A percentile compares a stretch with the other conserved stretches of the same genome.
These are phyloP conservation scores for Dendrolimus kikuchii DNA, from an alignment of 1,140 invertebrate genomes.

Conservation along the genomic window DNA sequence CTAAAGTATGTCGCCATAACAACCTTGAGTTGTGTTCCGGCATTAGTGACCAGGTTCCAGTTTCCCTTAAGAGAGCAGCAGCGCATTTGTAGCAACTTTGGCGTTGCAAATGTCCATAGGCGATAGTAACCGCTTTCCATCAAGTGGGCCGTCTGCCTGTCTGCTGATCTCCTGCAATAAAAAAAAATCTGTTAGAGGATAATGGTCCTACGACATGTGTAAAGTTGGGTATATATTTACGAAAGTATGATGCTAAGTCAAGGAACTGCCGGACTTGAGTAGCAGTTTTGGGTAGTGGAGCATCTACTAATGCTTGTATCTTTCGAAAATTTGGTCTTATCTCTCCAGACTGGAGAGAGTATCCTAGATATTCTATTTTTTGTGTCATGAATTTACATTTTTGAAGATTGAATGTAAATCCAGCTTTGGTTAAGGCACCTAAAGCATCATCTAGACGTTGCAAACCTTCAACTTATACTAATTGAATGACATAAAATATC, in stretches of 20 bases:
- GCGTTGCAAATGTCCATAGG: no score
- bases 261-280: constrained; percentile 30
- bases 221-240: constrained; percentile 34
- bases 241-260: constrained; percentile 34
- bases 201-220: constrained; percentile 22
- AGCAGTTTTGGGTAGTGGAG: constrained; percentile 24
- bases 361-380: constrained; percentile 20
- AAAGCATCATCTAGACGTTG: constrained; percentile 15
- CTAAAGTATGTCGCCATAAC: no score
- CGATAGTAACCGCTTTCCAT: no score
- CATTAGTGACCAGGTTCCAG: no score
- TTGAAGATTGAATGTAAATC: constrained; percentile 28
- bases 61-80: no score
- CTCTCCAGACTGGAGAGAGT: constrained; percentile 9
- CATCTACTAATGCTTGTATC: constrained; percentile 15
- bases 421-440: constrained; percentile 12
- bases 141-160: no score
- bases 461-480: constrained; percentile 19
- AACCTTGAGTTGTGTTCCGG: no score
- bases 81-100: no score
- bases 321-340: constrained; percentile 20
- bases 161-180: no score
- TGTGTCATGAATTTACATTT: constrained; percentile 29
- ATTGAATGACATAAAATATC: constrained; percentile 20
- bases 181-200: constrained; percentile 18